Conservation (phyloP, 2,113 vertebrate species). For the Gobiocypris rarus region DNA sequence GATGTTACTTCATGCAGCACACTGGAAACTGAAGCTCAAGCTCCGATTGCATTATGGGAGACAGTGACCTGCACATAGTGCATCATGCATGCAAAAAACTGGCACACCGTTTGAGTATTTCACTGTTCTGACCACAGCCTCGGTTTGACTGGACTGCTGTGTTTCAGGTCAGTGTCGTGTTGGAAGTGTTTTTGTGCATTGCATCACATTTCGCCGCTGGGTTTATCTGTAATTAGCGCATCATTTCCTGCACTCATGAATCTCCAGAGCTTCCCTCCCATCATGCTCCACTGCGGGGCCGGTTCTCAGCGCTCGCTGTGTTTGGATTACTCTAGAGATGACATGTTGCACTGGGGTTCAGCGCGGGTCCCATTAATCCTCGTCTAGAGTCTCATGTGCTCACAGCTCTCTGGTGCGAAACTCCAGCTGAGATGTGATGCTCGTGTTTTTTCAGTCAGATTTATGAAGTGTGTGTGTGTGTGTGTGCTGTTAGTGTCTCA, state of each 20-base stretch:
- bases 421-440: not conserved
- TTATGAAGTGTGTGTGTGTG: not conserved
- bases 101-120: not conserved
- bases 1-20: too few species aligned
- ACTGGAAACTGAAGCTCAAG: too few species aligned
- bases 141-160: not conserved
- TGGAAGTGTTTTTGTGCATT: not conserved
- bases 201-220: not conserved
- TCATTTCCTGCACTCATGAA: not conserved
- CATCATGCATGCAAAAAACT: too few species aligned
- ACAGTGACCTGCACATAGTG: too few species aligned
- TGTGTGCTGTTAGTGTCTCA: not conserved
- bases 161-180: not conserved
- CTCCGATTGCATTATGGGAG: too few species aligned
- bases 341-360: too few species aligned
- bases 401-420: not conserved
- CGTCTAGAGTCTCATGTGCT: not conserved
- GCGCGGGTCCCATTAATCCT: not conserved
- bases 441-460: not conserved
- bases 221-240: constrained; percentile 12
- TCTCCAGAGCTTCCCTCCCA: not conserved
- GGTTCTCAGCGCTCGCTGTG: not conserved
- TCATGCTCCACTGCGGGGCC: not conserved
- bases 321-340: not conserved
- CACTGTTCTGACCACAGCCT: not conserved